A percentile compares a stretch with the other conserved stretches of the same genome.
These are phyloP conservation scores for Eumerus sabulonum DNA, from an alignment of 2,888 invertebrate genomes.

Conservation along the genomic window DNA sequence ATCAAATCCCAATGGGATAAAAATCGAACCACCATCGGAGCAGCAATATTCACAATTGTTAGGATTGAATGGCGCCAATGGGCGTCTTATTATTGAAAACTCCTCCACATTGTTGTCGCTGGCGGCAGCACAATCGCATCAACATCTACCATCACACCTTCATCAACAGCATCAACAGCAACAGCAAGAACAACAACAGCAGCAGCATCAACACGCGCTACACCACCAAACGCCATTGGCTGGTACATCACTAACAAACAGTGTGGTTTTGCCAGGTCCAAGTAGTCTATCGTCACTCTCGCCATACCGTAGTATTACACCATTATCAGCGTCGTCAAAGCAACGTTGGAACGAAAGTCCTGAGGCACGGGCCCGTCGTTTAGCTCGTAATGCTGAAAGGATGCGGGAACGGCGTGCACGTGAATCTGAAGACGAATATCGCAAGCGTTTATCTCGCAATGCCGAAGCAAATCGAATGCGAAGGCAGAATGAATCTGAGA, in stretches of 20 bases:
- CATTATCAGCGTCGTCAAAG: slow-evolving; percentile 66
- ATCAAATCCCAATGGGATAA: slow-evolving; percentile 78
- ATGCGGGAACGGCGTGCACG: slow-evolving; percentile 78
- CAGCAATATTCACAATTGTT: slow-evolving; percentile 77
- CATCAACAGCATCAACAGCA: slow-evolving; percentile 73
- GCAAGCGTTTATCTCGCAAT: slow-evolving; percentile 77
- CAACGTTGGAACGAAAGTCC: slow-evolving; percentile 79
- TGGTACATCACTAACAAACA: slow-evolving; percentile 38
- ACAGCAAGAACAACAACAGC: slow-evolving; percentile 65
- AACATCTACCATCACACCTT: slow-evolving; percentile 72
- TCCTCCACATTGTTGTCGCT: slow-evolving; percentile 77
- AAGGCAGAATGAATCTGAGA: slow-evolving; percentile 77
- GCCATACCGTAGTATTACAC: slow-evolving; percentile 68
- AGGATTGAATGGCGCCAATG: slow-evolving; percentile 77
- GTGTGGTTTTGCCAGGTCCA: slow-evolving; percentile 49
- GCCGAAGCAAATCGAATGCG: slow-evolving; percentile 78
- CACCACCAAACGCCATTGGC: slow-evolving; percentile 33
- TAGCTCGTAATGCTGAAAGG: slow-evolving; percentile 79
- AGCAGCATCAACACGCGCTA: slow-evolving; percentile 71
- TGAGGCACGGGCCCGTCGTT: slow-evolving; percentile 77
- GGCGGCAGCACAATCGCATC: slow-evolving; percentile 73
- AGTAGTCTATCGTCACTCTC: slow-evolving; percentile 63
- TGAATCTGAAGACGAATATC: slow-evolving; percentile 78
- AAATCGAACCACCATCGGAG: slow-evolving; percentile 78
- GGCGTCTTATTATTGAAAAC: slow-evolving; percentile 77